phyloP scores from a whole-genome alignment of 2,797 vertebrate genomes.

The Petrocephalus schoutedeni region DNA sequence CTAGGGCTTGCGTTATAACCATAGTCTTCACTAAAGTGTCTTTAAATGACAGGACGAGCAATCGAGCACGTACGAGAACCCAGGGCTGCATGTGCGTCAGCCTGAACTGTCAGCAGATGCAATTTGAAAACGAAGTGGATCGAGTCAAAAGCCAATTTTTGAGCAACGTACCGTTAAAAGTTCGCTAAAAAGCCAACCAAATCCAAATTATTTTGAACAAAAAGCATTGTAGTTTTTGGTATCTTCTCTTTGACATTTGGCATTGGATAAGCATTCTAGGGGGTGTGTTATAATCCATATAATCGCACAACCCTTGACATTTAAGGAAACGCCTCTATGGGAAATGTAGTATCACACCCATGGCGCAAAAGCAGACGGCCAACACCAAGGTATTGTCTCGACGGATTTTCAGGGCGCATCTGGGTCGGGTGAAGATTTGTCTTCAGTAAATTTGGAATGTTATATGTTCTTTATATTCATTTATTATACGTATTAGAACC shows the following conservation, averaged over 20 bases:
- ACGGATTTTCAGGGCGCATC: background rate
- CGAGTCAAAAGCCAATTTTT: background rate
- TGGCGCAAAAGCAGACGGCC: background rate
- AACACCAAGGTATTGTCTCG: background rate
- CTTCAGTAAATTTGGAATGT: background rate
- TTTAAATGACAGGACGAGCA: background rate
- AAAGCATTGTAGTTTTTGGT: background rate
- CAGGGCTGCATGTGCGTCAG: background rate
- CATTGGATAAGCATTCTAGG: background rate
- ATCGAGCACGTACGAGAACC: background rate
- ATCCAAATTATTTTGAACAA: background rate
- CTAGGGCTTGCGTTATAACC: background rate
- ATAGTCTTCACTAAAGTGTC: background rate
- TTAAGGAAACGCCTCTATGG: constrained; percentile 45
- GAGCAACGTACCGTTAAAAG: background rate
- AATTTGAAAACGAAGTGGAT: background rate
- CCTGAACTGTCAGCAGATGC: background rate
- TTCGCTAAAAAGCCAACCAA: background rate
- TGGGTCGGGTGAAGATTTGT: background rate
- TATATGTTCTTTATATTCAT: background rate
- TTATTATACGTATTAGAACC: background rate
- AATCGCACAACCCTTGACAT: constrained; percentile 47
- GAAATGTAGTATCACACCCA: constrained; percentile 35
- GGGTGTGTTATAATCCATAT: constrained; percentile 9
- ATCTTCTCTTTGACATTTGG: background rate